Base-by-base conservation (phyloP, 2,888 invertebrate species). In the Drosophila robusta region DNA sequence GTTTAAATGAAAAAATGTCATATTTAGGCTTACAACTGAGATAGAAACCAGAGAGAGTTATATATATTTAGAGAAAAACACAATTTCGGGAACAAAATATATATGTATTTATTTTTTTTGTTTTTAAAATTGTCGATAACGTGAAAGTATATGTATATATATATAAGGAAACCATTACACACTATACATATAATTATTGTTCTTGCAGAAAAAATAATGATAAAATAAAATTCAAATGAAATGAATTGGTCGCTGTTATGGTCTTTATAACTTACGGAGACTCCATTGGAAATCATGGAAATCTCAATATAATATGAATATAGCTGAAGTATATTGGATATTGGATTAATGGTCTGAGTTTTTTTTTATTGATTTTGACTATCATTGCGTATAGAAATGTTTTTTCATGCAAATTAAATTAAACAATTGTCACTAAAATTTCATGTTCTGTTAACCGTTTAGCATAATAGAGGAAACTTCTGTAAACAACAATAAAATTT, bases 41-140 rank as follows among this genome's bases (percentile, higher is more conserved):
- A 87, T 76, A 72, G 57, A 77, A 65, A 67, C 38, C 51, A 69
- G 22, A 73, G 41, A 64, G 50, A 62, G 18, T 56, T 38, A 32
- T 22, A 52, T 36, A 41, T 9, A 54, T 36, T 54, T 58, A 75
- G 22, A 62, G 39, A 44, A 63, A 69, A 70, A 71, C 69, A 75
- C 85, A 80, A 80, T 90, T 90, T 90, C 78, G 90, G 90, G 90
- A 91, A 89, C 90, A 91, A 90, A 90, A 82, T 88, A 84, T 86
- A 85, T 80, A 79, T 71, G 58, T 87, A 87, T 71, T 62, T 87
- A 87, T 87, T 72, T 60, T 87, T 77, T 85, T 83, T 87, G 75
- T 78, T 85, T 29, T 89, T 70, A 61, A 87, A 80, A 72, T 72
- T 79, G 75, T 82, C 70, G 62, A 81, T 80, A 81, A 78, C 76